Percentiles rank a stretch among this genome's conserved stretches.
Evolutionary conservation across 2,888 invertebrate genomes (phyloP).

Genomic region (Acleris laterana): DNA sequence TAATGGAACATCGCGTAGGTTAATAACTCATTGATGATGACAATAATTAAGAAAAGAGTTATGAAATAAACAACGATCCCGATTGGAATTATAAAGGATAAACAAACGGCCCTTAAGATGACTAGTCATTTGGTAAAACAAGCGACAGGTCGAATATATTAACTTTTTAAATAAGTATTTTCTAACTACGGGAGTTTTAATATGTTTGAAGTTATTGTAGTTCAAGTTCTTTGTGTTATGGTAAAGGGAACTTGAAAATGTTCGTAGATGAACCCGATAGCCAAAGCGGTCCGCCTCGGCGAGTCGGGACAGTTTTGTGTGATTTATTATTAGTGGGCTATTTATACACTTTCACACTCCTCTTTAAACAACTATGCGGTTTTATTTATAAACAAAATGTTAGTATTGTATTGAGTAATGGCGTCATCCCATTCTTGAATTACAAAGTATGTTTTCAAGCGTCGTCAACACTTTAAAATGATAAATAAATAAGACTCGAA

Average conservation of each 20-base stretch:
- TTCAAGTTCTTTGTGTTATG: background rate
- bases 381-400: constrained; percentile 37
- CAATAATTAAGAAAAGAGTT: too few species aligned
- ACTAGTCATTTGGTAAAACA: background rate
- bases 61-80: background rate
- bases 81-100: background rate
- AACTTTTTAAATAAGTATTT: background rate
- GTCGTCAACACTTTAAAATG: constrained; percentile 1
- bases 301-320: constrained; percentile 41
- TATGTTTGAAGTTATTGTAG: background rate
- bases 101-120: background rate
- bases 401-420: constrained; percentile 28
- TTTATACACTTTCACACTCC: constrained; percentile 39
- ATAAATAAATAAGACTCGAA: background rate
- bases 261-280: constrained; percentile 10
- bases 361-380: constrained; percentile 31
- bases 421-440: constrained; percentile 23
- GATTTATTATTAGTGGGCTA: constrained; percentile 52
- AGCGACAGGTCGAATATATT: background rate
- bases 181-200: background rate
- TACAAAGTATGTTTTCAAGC: constrained; percentile 11
- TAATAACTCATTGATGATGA: too few species aligned
- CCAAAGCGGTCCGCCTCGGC: constrained; percentile 23
- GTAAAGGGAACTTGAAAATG: background rate
- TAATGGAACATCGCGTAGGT: too few species aligned